Base-by-base conservation (phyloP, 2,888 invertebrate genomes). In the Dryobotodes eremita region DNA sequence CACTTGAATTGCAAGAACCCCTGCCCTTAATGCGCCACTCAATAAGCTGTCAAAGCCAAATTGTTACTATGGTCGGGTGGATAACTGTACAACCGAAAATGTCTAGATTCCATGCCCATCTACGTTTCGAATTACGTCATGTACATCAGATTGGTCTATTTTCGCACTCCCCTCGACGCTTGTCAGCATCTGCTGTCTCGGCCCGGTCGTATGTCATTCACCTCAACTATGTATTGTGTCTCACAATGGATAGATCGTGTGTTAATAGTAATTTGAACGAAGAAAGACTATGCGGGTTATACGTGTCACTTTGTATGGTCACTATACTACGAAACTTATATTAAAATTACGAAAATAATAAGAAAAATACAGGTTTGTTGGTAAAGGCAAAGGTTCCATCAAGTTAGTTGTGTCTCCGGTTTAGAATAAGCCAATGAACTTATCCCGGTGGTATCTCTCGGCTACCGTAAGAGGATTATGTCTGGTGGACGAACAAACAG, bases 211-310 rank as follows among this genome's bases (percentile, higher is more conserved):
- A 83, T 90, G 92, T 92, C 92, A 89, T 91, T 92, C 90, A 92
- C 91, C 93, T 91, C 88, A 80, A 88, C 89, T 88, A 86, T 89
- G 82, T 88, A 90, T 90, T 91, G 89, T 91, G 82, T 88, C 86
- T 77, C 77, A 83, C 82, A 82, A 84, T 78, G 65, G 75, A 79
- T 73, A 87, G 79, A 86, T 84, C 57, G 61, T 76, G 61, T 69
- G 76, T 70, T 79, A 79, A 69, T 72, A 77, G 76, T 46, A 31
- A 72, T 79, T 81, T 65, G 48, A 86, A 61, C 68, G 59, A 64
- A 55, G 55, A 73, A 68, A 75, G 15, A 69, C 73, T 64, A 62
- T 61, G 50, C 17, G 61, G 55, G 31, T n/a, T 42, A 53, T 20
- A 50, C n/a, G 26, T 46, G 46, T 26, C 72, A 62, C 53, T 62